Conservation (phyloP, 2,888 invertebrate genomes). For the Lasioglossum malachurum region DNA sequence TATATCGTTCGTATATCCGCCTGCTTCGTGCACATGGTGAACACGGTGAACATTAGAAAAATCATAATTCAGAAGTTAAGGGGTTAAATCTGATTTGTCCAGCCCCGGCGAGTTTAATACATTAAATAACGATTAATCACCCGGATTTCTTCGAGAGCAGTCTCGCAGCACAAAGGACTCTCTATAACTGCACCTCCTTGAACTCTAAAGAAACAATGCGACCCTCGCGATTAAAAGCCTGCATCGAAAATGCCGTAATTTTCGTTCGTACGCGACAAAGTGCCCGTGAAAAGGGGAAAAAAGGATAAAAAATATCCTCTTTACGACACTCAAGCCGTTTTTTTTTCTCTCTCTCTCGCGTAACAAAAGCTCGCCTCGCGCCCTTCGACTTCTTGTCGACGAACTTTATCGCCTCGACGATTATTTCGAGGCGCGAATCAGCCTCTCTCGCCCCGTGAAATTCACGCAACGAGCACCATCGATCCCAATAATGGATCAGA, state of each 20-base stretch:
- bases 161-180: neutral
- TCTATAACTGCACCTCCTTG: neutral
- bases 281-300: neutral
- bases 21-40: no score
- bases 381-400: constrained; percentile 10
- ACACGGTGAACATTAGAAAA: neutral
- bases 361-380: neutral
- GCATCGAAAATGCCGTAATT: neutral
- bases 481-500: constrained; percentile 55
- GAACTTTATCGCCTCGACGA: constrained; percentile 12
- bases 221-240: neutral
- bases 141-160: neutral
- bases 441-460: constrained; percentile 17
- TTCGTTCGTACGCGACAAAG: neutral
- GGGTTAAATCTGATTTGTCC: neutral
- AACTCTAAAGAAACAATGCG: neutral
- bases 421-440: constrained; percentile 2
- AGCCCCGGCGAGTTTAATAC: neutral
- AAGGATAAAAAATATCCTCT: neutral
- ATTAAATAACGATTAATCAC: neutral
- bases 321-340: constrained; percentile 1
- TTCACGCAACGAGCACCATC: constrained; percentile 37
- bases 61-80: neutral
- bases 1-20: no score
- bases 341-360: neutral